Percentiles rank a stretch among this genome's conserved stretches.
Conservation (phyloP, 1,140 invertebrate genomes). For the Caenorhabditis briggsae region DNA sequence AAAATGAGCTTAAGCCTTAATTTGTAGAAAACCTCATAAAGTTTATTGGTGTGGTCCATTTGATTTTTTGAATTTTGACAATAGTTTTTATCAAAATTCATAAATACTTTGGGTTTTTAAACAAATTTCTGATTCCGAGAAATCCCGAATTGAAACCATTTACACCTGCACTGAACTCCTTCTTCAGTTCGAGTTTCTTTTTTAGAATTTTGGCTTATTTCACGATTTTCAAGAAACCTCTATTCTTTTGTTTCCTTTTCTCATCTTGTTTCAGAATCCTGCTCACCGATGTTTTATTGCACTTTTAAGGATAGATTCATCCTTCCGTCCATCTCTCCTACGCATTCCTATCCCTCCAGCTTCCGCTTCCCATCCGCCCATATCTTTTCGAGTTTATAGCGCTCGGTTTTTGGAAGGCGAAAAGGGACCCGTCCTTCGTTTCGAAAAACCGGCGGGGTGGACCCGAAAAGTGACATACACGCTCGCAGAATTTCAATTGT, state of each 20-base stretch:
- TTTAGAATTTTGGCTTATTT: too few relatives aligned
- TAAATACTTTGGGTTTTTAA: too few relatives aligned
- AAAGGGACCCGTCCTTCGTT: background rate
- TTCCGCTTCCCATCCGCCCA: background rate
- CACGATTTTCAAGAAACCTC: background rate
- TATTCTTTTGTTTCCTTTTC: background rate
- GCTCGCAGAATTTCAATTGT: constrained; percentile 42
- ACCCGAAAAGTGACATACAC: constrained; percentile 36
- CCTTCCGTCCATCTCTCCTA: background rate
- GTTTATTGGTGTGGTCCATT: too few relatives aligned
- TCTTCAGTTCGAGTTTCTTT: too few relatives aligned
- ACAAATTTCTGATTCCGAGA: too few relatives aligned
- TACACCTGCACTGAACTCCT: too few relatives aligned
- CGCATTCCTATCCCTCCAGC: background rate
- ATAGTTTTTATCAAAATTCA: too few relatives aligned
- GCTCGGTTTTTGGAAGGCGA: background rate
- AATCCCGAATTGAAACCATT: too few relatives aligned
- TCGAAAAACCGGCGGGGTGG: constrained; percentile 24
- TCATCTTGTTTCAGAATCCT: too few relatives aligned
- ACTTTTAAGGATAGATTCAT: background rate
- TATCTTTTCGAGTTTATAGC: constrained; percentile 47
- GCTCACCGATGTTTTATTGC: background rate
- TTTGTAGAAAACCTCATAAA: too few relatives aligned
- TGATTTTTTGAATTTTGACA: too few relatives aligned
- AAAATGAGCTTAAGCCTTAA: too few relatives aligned